These are phyloP conservation scores for Apis cerana DNA, from an alignment of 1,140 invertebrate genomes.

Conservation along the genomic window DNA sequence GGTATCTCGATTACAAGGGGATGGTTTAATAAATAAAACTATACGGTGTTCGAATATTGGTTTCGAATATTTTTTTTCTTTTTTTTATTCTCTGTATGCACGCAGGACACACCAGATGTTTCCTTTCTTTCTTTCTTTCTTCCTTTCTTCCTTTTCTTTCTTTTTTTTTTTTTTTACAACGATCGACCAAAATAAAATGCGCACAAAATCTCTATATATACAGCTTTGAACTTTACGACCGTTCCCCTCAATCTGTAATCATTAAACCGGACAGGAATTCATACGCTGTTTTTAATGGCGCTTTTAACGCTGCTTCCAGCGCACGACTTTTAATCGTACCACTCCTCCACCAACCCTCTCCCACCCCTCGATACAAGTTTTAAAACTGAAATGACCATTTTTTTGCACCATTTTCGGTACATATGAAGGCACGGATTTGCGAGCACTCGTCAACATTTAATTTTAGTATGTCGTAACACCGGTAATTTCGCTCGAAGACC, in stretches of 20 bases:
- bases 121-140: too few species aligned
- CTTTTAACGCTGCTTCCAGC: constrained; percentile 9
- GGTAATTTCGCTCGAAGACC: not conserved
- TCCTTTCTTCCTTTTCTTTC: too few species aligned
- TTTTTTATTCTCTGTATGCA: not conserved
- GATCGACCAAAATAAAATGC: not conserved
- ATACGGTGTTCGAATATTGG: not conserved
- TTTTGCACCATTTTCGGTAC: not conserved
- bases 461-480: not conserved
- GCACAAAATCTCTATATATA: not conserved
- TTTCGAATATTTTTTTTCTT: not conserved
- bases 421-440: not conserved
- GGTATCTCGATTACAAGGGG: not conserved
- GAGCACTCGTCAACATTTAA: not conserved
- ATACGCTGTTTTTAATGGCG: constrained; percentile 14
- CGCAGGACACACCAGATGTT: too few species aligned
- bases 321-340: not conserved
- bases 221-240: not conserved
- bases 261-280: constrained; percentile 19
- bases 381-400: constrained; percentile 7
- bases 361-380: not conserved
- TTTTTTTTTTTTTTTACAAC: not conserved
- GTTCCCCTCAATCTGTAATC: not conserved
- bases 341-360: too few species aligned
- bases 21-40: constrained; percentile 2